phyloP scores from a whole-genome alignment of 2,888 invertebrate species.

The Myopa tessellatipennis region DNA sequence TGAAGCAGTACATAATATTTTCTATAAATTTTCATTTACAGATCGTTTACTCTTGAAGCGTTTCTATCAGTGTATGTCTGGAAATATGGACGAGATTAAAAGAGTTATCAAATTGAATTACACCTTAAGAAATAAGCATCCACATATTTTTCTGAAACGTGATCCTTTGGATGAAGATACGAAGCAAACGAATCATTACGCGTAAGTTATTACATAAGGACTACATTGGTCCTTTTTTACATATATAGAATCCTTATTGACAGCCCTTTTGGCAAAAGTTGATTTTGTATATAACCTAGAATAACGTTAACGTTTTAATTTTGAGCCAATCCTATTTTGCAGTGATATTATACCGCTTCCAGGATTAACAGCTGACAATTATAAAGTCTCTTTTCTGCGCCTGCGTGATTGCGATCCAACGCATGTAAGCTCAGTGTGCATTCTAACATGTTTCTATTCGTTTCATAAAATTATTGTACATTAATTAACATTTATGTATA shows the following conservation, averaged over 20 bases:
- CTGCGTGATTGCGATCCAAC: slow-evolving; percentile 74
- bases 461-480: neutral
- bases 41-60: slow-evolving; percentile 60
- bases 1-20: neutral
- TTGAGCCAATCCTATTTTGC: neutral
- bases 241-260: neutral
- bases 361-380: slow-evolving; percentile 45
- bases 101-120: slow-evolving; percentile 65
- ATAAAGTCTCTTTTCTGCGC: slow-evolving; percentile 74
- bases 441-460: neutral
- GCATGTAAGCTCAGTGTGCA: slow-evolving; percentile 50
- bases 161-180: slow-evolving; percentile 66
- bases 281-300: neutral
- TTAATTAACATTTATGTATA: neutral
- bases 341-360: slow-evolving; percentile 45
- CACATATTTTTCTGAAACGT: slow-evolving; percentile 70
- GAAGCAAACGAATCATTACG: slow-evolving; percentile 57
- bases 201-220: slow-evolving; percentile 48
- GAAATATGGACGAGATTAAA: slow-evolving; percentile 57
- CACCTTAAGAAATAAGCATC: slow-evolving; percentile 69
- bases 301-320: neutral
- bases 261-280: neutral
- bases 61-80: slow-evolving; percentile 58
- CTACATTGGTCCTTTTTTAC: neutral
- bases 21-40: slow-evolving; percentile 43